These are phyloP conservation scores for Asteroscopus sphinx DNA, from an alignment of 2,888 invertebrate genomes.

Conservation along the genomic window DNA sequence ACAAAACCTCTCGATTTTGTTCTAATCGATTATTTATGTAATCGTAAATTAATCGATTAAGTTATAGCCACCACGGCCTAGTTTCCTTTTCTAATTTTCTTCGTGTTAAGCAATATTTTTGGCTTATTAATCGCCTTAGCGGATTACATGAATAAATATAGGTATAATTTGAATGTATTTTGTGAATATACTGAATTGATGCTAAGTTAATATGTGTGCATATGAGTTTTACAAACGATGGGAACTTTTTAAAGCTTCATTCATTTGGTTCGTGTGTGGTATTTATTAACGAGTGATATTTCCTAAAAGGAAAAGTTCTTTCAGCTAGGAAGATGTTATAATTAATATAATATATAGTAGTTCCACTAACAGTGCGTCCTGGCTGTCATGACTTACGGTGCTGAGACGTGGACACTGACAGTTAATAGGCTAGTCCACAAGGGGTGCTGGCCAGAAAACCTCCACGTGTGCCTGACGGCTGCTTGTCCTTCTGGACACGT, in stretches of 20 bases:
- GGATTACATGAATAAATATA: conserved; percentile 59
- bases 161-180: conserved; percentile 54
- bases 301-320: not conserved
- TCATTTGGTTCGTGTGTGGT: conserved; percentile 37
- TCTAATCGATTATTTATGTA: conserved; percentile 74
- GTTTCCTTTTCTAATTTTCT: conserved; percentile 66
- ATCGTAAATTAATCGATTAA: conserved; percentile 72
- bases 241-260: conserved; percentile 19
- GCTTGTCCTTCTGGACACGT: no score
- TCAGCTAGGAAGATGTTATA: no score
- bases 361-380: no score
- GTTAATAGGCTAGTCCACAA: no score
- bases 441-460: no score
- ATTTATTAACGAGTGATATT: conserved; percentile 7
- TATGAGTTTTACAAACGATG: conserved; percentile 32
- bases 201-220: conserved; percentile 41
- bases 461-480: no score
- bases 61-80: conserved; percentile 67
- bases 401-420: no score
- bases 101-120: conserved; percentile 60
- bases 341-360: no score
- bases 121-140: conserved; percentile 52
- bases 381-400: no score
- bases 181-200: conserved; percentile 28
- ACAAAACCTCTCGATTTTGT: conserved; percentile 70